Percentiles rank a stretch among this genome's conserved stretches.
Conservation (phyloP, 2,113 vertebrate species). For the Neofelis nebulosa region DNA sequence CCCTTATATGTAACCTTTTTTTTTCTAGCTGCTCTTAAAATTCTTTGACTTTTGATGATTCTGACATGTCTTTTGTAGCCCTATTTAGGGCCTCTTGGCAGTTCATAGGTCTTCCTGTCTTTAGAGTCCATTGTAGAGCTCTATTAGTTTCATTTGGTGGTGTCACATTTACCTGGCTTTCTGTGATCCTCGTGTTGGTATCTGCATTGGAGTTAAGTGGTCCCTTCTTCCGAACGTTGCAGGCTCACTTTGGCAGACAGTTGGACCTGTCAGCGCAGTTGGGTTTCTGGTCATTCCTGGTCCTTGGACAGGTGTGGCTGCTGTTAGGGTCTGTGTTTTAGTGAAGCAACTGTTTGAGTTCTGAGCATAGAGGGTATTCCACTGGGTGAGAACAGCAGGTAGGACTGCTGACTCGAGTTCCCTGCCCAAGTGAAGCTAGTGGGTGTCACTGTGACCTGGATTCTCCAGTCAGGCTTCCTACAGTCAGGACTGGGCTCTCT, state of each 20-base stretch:
- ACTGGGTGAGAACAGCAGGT: neutral
- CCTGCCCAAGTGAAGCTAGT: neutral
- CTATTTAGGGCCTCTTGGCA: neutral
- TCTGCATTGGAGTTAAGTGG: neutral
- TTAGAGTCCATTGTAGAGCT: neutral
- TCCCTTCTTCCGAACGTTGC: neutral
- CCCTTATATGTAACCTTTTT: neutral
- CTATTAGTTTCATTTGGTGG: neutral
- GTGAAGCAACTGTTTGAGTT: neutral
- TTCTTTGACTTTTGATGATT: neutral
- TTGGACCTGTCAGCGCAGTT: neutral
- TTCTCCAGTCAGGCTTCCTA: neutral
- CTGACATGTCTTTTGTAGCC: neutral
- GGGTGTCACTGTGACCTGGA: neutral
- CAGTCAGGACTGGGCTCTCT: neutral
- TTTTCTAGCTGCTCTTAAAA: neutral
- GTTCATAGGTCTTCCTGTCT: neutral
- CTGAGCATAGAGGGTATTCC: neutral
- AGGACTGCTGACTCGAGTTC: neutral
- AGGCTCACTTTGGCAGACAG: neutral
- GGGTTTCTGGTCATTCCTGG: neutral
- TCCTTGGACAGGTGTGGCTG: neutral
- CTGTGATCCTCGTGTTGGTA: neutral
- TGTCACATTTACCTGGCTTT: neutral
- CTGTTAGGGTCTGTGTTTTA: neutral